A percentile compares a stretch with the other conserved stretches of the same genome.
phyloP scores from a whole-genome alignment of 2,888 invertebrate genomes.

The Conops quadrifasciatus region DNA sequence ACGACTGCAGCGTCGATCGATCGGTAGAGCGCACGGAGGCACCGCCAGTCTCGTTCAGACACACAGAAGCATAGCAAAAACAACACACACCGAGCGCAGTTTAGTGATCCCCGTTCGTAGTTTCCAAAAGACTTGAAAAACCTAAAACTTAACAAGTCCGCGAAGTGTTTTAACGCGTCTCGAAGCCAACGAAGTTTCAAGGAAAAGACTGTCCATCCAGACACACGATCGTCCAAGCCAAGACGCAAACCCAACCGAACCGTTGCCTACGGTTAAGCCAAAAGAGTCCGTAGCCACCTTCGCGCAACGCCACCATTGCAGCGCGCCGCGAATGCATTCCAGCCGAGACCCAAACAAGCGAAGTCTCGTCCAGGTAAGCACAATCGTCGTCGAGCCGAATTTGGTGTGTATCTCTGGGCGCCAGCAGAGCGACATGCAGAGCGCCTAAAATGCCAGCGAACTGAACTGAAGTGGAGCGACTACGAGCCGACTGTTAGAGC shows the following conservation, averaged over 20 bases:
- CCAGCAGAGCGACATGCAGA: conserved; percentile 13
- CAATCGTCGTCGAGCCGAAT: conserved; percentile 18
- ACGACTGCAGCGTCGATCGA: conserved; percentile 28
- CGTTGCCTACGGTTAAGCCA: not conserved
- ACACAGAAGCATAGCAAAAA: conserved; percentile 14
- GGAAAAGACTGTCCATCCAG: not conserved
- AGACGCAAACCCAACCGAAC: conserved; percentile 3
- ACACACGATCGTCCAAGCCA: not conserved
- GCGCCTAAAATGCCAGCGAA: conserved; percentile 24
- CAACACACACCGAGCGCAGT: conserved; percentile 12
- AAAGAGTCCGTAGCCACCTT: not conserved
- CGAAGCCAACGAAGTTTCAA: not conserved
- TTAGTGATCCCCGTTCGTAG: conserved; percentile 9
- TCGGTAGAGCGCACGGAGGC: conserved; percentile 24
- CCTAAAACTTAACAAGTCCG: not conserved
- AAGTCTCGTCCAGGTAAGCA: conserved; percentile 15
- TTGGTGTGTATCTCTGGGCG: conserved; percentile 30
- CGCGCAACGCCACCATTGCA: too few species aligned
- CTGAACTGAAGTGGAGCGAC: not conserved
- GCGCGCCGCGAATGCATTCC: conserved; percentile 19
- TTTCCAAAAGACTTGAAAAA: conserved; percentile 5
- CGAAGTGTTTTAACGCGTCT: conserved; percentile 15
- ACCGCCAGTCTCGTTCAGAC: conserved; percentile 22
- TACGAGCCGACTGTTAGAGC: too few species aligned
- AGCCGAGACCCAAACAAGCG: conserved; percentile 16